A percentile compares a stretch with the other conserved stretches of the same genome.
These are phyloP conservation scores for Dasypogon diadema DNA, from an alignment of 2,888 invertebrate genomes.

Conservation along the genomic window DNA sequence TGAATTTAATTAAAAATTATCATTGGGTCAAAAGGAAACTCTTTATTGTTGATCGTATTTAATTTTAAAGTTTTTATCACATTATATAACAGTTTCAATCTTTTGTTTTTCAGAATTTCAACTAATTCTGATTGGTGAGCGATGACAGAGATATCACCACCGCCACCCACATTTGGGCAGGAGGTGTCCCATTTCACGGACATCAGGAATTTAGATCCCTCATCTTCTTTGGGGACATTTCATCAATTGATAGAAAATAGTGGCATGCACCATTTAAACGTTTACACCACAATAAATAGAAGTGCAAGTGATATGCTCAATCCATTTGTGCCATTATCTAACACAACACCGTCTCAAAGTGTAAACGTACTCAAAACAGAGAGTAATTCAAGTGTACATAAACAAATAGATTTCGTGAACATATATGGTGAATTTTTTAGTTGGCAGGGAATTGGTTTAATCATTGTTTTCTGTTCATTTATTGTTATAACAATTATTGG, in stretches of 20 bases:
- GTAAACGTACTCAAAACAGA: background rate
- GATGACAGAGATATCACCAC: no score
- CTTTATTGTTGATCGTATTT: no score
- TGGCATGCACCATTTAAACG: background rate
- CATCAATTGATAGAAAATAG: conserved; percentile 16
- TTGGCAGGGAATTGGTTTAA: conserved; percentile 73
- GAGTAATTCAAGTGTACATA: background rate
- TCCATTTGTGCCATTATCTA: background rate
- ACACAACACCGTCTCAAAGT: background rate
- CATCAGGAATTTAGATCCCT: no score
- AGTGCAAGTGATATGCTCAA: background rate
- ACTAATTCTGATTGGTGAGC: no score
- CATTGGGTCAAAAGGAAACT: no score
- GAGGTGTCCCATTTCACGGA: no score
- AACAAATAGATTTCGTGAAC: conserved; percentile 3
- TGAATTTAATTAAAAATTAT: no score
- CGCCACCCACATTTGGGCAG: no score
- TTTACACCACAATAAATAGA: conserved; percentile 30
- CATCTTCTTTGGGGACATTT: conserved; percentile 8
- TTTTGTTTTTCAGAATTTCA: no score
- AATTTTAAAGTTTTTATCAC: no score
- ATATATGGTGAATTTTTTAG: conserved; percentile 64
- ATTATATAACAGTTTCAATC: no score
- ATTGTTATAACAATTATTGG: conserved; percentile 84
- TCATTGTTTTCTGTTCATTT: conserved; percentile 75